A percentile compares a stretch with the other conserved stretches of the same genome.
These are phyloP conservation scores for Tympanoctomys barrerae DNA, from an alignment of 2,797 vertebrate genomes.

Conservation along the genomic window DNA sequence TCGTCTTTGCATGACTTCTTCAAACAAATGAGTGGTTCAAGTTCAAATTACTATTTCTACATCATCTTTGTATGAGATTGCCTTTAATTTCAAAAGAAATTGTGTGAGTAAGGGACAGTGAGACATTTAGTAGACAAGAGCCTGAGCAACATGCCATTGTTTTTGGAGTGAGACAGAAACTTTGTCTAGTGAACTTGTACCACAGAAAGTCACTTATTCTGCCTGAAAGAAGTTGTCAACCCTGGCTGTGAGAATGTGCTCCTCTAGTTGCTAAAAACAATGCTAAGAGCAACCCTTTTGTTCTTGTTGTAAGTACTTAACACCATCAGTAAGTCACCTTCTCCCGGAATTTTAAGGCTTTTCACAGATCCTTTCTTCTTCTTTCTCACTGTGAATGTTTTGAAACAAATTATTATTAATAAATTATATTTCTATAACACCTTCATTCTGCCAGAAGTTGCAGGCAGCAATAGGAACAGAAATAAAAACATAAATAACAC, in stretches of 20 bases:
- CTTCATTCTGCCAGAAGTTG: constrained; percentile 24
- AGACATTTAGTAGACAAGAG: background rate
- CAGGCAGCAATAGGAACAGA: constrained; percentile 5
- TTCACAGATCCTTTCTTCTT: constrained; percentile 46
- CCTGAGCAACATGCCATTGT: background rate
- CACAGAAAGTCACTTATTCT: background rate
- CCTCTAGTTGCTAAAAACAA: constrained; percentile 28
- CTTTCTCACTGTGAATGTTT: constrained; percentile 52
- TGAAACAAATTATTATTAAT: constrained; percentile 79
- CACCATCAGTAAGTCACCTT: constrained; percentile 2
- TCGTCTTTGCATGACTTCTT: constrained; percentile 26
- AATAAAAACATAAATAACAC: constrained; percentile 73
- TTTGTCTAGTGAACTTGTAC: background rate
- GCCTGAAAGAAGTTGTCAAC: constrained; percentile 8
- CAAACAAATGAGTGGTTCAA: constrained; percentile 57
- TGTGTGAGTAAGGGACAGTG: background rate
- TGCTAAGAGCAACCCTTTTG: constrained; percentile 33
- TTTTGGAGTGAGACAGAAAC: background rate
- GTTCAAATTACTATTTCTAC: constrained; percentile 54
- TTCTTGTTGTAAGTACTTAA: constrained; percentile 46
- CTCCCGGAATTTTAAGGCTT: constrained; percentile 57
- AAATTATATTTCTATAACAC: constrained; percentile 65
- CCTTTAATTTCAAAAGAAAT: constrained; percentile 4
- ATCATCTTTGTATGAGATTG: constrained; percentile 26
- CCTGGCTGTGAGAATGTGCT: background rate